Conservation (phyloP, 2,888 invertebrate genomes). For the Dasysyrphus albostriatus region DNA sequence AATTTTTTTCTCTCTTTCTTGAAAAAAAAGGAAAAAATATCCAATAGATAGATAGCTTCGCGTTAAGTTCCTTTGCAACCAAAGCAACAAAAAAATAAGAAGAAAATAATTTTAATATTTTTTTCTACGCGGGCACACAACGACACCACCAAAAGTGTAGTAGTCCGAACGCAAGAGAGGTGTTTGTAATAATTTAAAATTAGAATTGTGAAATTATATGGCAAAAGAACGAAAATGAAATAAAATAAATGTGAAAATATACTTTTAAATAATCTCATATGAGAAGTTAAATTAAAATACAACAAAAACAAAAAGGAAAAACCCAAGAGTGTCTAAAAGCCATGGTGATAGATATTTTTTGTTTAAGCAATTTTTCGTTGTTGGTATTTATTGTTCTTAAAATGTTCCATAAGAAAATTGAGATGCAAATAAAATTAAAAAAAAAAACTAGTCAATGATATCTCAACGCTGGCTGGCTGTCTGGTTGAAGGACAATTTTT, state of each 20-base stretch:
- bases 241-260: conserved; percentile 64
- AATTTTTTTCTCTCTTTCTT: conserved; percentile 78
- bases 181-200: conserved; percentile 81
- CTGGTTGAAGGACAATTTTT: not conserved
- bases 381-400: conserved; percentile 60
- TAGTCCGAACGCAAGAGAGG: conserved; percentile 62
- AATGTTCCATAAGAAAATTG: conserved; percentile 49
- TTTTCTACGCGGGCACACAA: conserved; percentile 63
- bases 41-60: conserved; percentile 61
- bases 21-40: conserved; percentile 58
- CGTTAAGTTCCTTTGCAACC: conserved; percentile 58
- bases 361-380: conserved; percentile 21
- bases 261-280: conserved; percentile 56
- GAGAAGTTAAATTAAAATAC: conserved; percentile 38
- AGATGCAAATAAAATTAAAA: conserved; percentile 7
- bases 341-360: conserved; percentile 52
- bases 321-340: conserved; percentile 27
- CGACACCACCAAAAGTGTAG: conserved; percentile 39
- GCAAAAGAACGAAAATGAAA: conserved; percentile 77
- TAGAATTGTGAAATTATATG: conserved; percentile 79
- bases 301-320: not conserved
- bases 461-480: not conserved
- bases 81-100: conserved; percentile 59
- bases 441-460: conserved; percentile 7
- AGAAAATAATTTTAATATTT: conserved; percentile 76